Evolutionary conservation across 2,888 invertebrate species (phyloP).

Genomic region (Hypena proboscidalis): DNA sequence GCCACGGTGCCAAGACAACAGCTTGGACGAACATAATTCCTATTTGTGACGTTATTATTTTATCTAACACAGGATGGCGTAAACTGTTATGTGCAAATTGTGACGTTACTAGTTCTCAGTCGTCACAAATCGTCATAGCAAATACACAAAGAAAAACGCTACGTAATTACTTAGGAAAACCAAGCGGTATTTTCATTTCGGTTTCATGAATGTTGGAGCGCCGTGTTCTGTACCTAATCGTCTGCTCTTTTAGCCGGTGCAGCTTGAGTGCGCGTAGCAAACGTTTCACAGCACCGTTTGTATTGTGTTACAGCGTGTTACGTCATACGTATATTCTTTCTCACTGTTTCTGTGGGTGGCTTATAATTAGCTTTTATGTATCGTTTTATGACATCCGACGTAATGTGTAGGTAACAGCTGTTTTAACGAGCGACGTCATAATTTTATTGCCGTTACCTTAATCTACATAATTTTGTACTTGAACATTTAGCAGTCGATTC

Average conservation of each 20-base stretch:
- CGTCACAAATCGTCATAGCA: conserved; percentile 1
- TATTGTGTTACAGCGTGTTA: conserved; percentile 42
- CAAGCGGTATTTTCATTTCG: neutral
- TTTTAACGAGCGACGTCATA: conserved; percentile 65
- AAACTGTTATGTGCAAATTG: conserved; percentile 21
- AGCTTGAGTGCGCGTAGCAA: conserved; percentile 12
- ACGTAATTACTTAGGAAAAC: conserved; percentile 1
- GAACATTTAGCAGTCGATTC: conserved; percentile 8
- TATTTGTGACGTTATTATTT: conserved; percentile 27
- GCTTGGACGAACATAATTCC: conserved; percentile 6
- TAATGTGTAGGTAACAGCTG: conserved; percentile 64
- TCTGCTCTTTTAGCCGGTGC: conserved; percentile 3
- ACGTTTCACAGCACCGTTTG: conserved; percentile 35
- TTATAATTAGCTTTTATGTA: conserved; percentile 77
- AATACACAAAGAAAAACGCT: neutral
- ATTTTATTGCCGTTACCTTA: conserved; percentile 57
- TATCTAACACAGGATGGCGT: conserved; percentile 20
- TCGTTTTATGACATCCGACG: conserved; percentile 76
- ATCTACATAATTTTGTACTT: conserved; percentile 39
- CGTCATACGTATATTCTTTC: conserved; percentile 38
- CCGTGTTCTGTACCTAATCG: neutral
- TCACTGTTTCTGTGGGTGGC: conserved; percentile 44
- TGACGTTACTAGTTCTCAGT: conserved; percentile 2
- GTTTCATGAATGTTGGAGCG: conserved; percentile 16
- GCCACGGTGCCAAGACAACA: conserved; percentile 57